Conservation (phyloP, 2,888 invertebrate genomes). For the Hypselothyrea guttata region DNA sequence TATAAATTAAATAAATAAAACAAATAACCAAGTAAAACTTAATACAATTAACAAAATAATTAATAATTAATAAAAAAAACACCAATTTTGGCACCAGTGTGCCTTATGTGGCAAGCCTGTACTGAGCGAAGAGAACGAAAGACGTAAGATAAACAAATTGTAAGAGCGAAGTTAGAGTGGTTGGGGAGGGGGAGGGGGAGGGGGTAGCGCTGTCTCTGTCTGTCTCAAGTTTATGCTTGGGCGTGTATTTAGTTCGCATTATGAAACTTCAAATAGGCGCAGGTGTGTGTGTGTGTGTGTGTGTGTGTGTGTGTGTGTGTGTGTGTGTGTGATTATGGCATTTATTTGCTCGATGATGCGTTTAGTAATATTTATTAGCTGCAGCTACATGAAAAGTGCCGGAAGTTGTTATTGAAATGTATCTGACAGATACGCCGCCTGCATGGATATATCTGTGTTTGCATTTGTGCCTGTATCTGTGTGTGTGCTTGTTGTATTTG, state of each 20-base stretch:
- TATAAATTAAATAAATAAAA: no score
- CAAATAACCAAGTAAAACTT: no score
- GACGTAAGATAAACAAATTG: no score
- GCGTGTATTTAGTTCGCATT: conserved; percentile 62
- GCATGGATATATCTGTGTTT: no score
- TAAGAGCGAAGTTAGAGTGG: no score
- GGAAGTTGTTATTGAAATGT: conserved; percentile 32
- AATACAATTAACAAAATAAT: no score
- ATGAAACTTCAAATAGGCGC: conserved; percentile 32
- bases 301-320: conserved; percentile 11
- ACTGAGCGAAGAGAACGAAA: no score
- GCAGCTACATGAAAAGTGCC: neutral
- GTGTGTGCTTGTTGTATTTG: neutral
- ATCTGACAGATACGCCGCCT: conserved; percentile 30
- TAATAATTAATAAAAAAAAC: no score
- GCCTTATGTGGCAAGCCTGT: no score
- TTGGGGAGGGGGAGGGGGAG: no score
- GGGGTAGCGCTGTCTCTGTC: no score
- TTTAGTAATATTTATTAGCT: neutral
- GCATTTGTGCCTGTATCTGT: neutral
- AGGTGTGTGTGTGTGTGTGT: conserved; percentile 8
- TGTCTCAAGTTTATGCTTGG: conserved; percentile 49
- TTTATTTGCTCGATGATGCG: conserved; percentile 27
- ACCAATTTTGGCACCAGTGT: no score
- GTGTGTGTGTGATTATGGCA: conserved; percentile 36